Evolutionary conservation across 2,797 vertebrate genomes (phyloP), one percentile per base, ranked within the genome.

Genomic region (Rachycentron canadum): DNA sequence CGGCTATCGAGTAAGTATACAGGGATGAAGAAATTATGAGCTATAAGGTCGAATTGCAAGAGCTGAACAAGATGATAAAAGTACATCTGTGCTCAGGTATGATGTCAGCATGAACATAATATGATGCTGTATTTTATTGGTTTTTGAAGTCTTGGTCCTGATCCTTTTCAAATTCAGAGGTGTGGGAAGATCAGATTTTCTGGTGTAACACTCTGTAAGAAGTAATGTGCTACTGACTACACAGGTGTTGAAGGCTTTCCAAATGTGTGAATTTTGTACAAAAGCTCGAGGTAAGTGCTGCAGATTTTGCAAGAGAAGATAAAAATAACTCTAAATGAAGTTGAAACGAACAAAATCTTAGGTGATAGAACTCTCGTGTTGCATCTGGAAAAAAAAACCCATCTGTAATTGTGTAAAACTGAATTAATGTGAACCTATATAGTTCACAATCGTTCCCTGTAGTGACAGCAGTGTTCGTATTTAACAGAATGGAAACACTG

Each of bases 101-200:
- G n/a, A 47, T 77, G 77, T 87, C 69, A 82, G 79, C 84, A 74
- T 3, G 73, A 69, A 71, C 58, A 62, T 47, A 55, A 5, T 43
- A 28, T 58, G 41, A 63, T 49, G 55, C 30, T 77, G 69, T 14
- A 14, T 79, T 60, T 82, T 55, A 47, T 77, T 64, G 61, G 3
- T 76, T 76, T 70, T 74, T 57, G 7, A 58, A 78, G 84, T 81
- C 65, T 86, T 66, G 79, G 82, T 86, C 74, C 84, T 45, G 73
- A 69, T 69, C 28, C 16, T 87, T 69, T 79, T 79, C 10, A 75
- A 64, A 81, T 75, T 52, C 71, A 78, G 23, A 36, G 59, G 40
- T 64, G 36, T 64, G 26, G 34, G 23, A 74, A 57, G 19, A 69
- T 61, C 50, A 50, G n/a, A 56, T 74, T 73, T 76, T 58, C 47